A percentile compares a stretch with the other conserved stretches of the same genome.
Evolutionary conservation across 2,113 vertebrate genomes (phyloP).

Genomic region (Pitta sordida): DNA sequence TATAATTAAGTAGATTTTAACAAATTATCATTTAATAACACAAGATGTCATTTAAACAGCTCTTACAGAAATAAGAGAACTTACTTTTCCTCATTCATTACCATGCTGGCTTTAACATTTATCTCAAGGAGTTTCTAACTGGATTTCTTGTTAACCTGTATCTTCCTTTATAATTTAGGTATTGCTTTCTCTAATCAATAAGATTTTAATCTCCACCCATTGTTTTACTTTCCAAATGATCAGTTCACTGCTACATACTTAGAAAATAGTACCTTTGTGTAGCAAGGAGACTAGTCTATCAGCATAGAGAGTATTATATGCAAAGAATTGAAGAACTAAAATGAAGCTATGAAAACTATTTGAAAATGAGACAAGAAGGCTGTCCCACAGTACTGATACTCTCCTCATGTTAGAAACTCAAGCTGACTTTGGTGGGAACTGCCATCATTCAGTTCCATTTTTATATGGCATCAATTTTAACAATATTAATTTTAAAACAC

Average conservation of each 20-base stretch:
- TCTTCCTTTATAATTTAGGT: neutral
- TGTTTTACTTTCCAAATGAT: neutral
- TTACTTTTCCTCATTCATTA: neutral
- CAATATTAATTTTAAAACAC: neutral
- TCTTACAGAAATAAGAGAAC: fast-evolving
- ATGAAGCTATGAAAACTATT: neutral
- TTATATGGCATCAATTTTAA: neutral
- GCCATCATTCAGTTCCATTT: neutral
- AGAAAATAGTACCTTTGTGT: neutral
- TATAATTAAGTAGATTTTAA: neutral
- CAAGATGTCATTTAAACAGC: neutral
- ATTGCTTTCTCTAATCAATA: neutral
- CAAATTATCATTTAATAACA: neutral
- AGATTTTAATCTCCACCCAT: neutral
- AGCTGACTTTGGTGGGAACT: neutral
- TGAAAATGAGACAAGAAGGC: neutral
- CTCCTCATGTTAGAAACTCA: neutral
- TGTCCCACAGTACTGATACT: neutral
- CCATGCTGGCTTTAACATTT: neutral
- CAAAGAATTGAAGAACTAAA: neutral
- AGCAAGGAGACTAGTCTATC: neutral
- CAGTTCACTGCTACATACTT: neutral
- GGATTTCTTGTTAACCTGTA: neutral
- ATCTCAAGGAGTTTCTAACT: neutral
- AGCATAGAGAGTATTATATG: neutral